Conservation (phyloP, 2,113 vertebrate species). For the Limnothrissa miodon region DNA sequence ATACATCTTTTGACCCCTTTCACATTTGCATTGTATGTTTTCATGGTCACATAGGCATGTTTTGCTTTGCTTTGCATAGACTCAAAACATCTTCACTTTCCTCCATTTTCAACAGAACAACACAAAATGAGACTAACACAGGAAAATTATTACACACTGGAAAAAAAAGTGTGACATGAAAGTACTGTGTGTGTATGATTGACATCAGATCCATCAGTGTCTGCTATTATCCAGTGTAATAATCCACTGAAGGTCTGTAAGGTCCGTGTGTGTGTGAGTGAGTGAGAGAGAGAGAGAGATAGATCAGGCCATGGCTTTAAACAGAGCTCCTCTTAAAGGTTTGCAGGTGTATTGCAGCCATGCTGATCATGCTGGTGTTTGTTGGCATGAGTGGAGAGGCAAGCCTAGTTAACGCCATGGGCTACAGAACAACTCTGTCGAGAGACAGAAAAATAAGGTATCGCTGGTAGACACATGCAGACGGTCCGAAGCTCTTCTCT, state of each 20-base stretch:
- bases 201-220: neutral
- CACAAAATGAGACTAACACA: neutral
- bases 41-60: slow-evolving; percentile 33
- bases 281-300: no score
- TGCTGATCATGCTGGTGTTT: neutral
- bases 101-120: neutral
- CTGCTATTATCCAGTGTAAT: neutral
- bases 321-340: neutral
- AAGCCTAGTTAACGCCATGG: no score
- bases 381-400: neutral
- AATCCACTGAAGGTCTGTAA: neutral
- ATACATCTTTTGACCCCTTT: slow-evolving; percentile 41
- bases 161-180: neutral
- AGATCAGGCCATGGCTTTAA: neutral
- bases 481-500: neutral
- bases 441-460: neutral
- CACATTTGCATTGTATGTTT: slow-evolving; percentile 53
- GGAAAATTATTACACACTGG: neutral
- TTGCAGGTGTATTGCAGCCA: neutral
- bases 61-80: slow-evolving; percentile 26
- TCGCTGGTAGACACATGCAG: neutral
- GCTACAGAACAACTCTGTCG: neutral
- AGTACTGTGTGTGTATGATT: neutral
- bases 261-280: neutral
- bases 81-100: neutral